Conservation (phyloP, 2,888 invertebrate species). For the Ypsolopha sequella region DNA sequence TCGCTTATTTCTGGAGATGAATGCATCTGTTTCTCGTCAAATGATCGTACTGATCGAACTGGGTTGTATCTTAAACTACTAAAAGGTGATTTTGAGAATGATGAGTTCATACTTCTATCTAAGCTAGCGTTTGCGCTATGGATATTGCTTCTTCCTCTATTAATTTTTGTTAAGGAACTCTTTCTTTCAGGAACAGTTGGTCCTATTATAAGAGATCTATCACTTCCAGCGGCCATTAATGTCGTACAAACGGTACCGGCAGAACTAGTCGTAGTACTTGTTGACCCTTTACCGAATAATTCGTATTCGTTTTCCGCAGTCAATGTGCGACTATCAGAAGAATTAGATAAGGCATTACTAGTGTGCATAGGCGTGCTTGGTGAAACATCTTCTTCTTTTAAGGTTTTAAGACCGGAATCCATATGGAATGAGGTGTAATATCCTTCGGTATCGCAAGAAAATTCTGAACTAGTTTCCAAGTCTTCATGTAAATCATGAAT, state of each 20-base stretch:
- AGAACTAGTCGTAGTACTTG: slow-evolving; percentile 91
- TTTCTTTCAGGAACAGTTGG: slow-evolving; percentile 88
- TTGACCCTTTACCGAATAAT: slow-evolving; percentile 91
- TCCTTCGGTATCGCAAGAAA: slow-evolving; percentile 97
- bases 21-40: slow-evolving; percentile 40
- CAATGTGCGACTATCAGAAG: slow-evolving; percentile 77
- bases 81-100: slow-evolving; percentile 52
- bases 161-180: slow-evolving; percentile 77
- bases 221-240: slow-evolving; percentile 77
- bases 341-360: slow-evolving; percentile 77
- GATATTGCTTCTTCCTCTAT: slow-evolving; percentile 58
- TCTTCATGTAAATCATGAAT: slow-evolving; percentile 86
- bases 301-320: slow-evolving; percentile 91
- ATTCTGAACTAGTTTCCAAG: slow-evolving; percentile 90
- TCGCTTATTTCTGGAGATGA: slow-evolving; percentile 49
- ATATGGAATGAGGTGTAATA: slow-evolving; percentile 98
- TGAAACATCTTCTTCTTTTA: slow-evolving; percentile 76
- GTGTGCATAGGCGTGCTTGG: slow-evolving; percentile 81
- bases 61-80: slow-evolving; percentile 49
- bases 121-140: slow-evolving; percentile 68
- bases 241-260: slow-evolving; percentile 92
- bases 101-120: slow-evolving; percentile 61
- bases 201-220: slow-evolving; percentile 72
- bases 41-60: slow-evolving; percentile 32
- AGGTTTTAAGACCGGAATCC: slow-evolving; percentile 91